Conservation (phyloP, 1,140 invertebrate genomes). For the Phortica variegata region DNA sequence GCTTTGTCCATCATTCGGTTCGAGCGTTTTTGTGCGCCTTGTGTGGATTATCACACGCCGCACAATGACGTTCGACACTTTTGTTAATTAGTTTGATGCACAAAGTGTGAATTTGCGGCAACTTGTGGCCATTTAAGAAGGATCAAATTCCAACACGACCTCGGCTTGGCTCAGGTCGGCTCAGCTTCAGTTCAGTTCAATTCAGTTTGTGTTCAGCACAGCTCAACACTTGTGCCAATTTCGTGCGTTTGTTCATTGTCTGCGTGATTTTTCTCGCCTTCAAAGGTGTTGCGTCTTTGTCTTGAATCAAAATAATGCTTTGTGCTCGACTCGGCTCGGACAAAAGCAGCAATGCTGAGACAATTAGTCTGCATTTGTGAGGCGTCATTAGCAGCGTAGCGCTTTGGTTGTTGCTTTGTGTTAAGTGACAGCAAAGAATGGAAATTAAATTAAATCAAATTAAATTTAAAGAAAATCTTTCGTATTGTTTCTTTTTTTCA, state of each 20-base stretch:
- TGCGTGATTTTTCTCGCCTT: slow-evolving; percentile 31
- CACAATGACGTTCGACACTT: slow-evolving; percentile 40
- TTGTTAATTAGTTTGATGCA: slow-evolving; percentile 6
- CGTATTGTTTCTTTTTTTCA: no score
- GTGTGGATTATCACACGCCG: slow-evolving; percentile 50
- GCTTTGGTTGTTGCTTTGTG: slow-evolving; percentile 3
- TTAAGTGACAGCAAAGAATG: slow-evolving; percentile 15
- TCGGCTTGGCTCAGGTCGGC: no score
- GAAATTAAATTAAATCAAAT: slow-evolving; percentile 46
- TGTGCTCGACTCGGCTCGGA: no score
- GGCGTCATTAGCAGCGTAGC: slow-evolving; percentile 24
- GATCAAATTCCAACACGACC: no score
- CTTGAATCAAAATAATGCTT: no score
- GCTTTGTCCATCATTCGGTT: no score
- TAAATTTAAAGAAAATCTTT: slow-evolving; percentile 35
- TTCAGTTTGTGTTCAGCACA: no score
- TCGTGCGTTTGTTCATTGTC: slow-evolving; percentile 16
- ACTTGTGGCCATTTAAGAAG: no score
- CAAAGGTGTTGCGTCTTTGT: no score
- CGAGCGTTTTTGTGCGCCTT: slow-evolving; percentile 34
- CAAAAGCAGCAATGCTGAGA: no score
- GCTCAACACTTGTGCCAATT: slow-evolving; percentile 46
- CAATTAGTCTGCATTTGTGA: slow-evolving; percentile 24
- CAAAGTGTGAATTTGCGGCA: no score
- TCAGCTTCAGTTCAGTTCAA: no score